Base-by-base conservation (phyloP, 2,113 vertebrate genomes). In the Gila orcuttii region DNA sequence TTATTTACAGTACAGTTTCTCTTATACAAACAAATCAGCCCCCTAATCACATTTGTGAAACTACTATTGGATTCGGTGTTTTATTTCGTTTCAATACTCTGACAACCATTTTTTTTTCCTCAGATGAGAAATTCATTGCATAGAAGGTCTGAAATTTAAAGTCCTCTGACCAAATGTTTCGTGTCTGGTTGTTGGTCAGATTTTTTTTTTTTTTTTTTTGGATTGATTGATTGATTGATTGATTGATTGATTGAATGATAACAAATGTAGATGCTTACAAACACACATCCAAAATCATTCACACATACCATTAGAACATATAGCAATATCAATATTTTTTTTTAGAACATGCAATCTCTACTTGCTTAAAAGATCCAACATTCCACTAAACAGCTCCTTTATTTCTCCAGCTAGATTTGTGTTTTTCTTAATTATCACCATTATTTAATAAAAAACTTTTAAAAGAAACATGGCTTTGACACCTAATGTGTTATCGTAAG, bases 71-170 rank as follows among this genome's bases (percentile, higher is more conserved):
- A 95, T 94, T 93, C 86, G 91, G 42, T 77, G 93, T 87, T 68
- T 92, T 93, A 93, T 95, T 94, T n/a, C 71, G 62, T 83, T 94
- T 93, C 87, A 57, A 79, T 62, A 83, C 85, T 92, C 92, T 39
- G 12, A 82, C 79, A 69, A 57, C 91, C 94, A 93, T 94, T 92
- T 93, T 94, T 21, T 57, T 2, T 21, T 6, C 94, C 93, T 94
- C 90, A 79, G 91, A 89, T 91, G 94, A 95, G 94, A 96, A 69
- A 36, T 96, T 96, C 94, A 96, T 98, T 99, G 98, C 98, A 99
- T 99, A 99, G 98, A 99, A 98, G 94, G 89, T 96, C 95, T 93
- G 96, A 96, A 94, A 94, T 97, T 95, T 91, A 93, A 95, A 86
- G 91, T 90, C 90, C 86, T 86, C 93, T 91, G 91, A 93, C 92